phyloP scores from a whole-genome alignment of 1,140 invertebrate genomes.

The Drosophila sulfurigaster region DNA sequence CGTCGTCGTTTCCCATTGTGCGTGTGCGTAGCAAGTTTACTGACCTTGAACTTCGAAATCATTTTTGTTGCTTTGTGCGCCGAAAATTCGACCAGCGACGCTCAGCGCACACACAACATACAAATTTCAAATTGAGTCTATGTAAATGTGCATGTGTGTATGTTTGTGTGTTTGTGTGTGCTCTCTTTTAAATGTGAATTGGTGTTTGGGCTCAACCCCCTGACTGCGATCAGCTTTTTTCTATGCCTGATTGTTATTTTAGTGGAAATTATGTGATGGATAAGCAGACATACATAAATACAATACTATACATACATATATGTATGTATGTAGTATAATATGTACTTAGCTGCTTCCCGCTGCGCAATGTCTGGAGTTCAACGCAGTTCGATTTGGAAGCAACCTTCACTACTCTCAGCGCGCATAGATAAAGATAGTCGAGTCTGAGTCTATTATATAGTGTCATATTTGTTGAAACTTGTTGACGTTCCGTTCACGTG shows the following conservation, averaged over 20 bases:
- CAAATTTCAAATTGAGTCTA: constrained; percentile 22
- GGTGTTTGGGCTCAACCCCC: constrained; percentile 22
- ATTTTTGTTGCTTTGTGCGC: constrained; percentile 58
- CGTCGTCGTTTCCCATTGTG: constrained; percentile 62
- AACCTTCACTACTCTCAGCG: constrained; percentile 38
- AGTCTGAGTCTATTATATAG: constrained; percentile 26
- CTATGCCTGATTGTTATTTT: constrained; percentile 30
- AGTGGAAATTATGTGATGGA: constrained; percentile 18
- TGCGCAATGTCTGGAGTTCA: constrained; percentile 50
- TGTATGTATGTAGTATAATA: background rate
- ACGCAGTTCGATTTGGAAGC: constrained; percentile 42
- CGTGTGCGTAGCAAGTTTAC: constrained; percentile 84
- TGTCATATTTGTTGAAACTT: constrained; percentile 36
- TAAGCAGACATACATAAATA: constrained; percentile 13
- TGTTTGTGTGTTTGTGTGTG: constrained; percentile 5
- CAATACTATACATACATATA: background rate
- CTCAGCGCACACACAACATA: background rate
- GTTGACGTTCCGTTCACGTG: constrained; percentile 66
- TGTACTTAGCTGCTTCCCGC: constrained; percentile 51
- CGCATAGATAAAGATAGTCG: constrained; percentile 46
- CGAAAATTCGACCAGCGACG: constrained; percentile 62
- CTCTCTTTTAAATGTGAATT: constrained; percentile 16
- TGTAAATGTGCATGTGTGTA: constrained; percentile 1
- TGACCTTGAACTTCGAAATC: constrained; percentile 84
- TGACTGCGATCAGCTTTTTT: constrained; percentile 17